Base-by-base conservation (phyloP, 2,797 vertebrate species). In the Gymnoscopelus microlampas region DNA sequence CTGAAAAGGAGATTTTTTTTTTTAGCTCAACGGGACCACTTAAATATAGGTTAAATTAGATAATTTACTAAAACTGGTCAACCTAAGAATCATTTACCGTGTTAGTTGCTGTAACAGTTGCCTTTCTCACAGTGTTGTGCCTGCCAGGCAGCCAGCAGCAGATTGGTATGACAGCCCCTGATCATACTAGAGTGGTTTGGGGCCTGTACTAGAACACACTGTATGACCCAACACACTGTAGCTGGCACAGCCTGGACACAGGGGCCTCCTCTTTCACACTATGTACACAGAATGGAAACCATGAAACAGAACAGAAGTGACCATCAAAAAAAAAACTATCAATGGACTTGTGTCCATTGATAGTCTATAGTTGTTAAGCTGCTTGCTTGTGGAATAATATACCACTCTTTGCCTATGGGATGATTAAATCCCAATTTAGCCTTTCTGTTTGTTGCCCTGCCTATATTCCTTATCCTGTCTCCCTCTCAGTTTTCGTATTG, bases 141-240 rank as follows among this genome's bases (percentile, higher is more conserved):
- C 29, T 19, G 74, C 82, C 29, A 24, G 84, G 78, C 85, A 87
- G 82, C 82, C 70, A 48, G 76, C 57, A 79, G 78, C 86, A 90
- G 85, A 79, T 83, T 76, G 88, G 74, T 77, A 74, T 67, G 72
- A 68, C 24, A 53, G 68, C 81, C 29, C 83, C 85, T 65, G 54
- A 90, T 88, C 79, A 67, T 74, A 68, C 88, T 78, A 82, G 56
- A 88, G 88, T 86, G 90, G 78, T 90, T 90, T 91, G 90, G 90
- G 88, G 88, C 84, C 89, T 89, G 88, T 85, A 68, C 73, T 23
- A 10, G 19, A 60, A 60, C 39, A 47, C 7, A 60, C 15, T 2
- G 35, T 47, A 19, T 56, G 56, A 10, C 50, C 6, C 15, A 44
- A n/a, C 23, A 53, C 9, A 14, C 87, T 87, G 85, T 85, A 81